Conservation (phyloP, 2,797 vertebrate genomes). For the Bryconaethiops microstoma region DNA sequence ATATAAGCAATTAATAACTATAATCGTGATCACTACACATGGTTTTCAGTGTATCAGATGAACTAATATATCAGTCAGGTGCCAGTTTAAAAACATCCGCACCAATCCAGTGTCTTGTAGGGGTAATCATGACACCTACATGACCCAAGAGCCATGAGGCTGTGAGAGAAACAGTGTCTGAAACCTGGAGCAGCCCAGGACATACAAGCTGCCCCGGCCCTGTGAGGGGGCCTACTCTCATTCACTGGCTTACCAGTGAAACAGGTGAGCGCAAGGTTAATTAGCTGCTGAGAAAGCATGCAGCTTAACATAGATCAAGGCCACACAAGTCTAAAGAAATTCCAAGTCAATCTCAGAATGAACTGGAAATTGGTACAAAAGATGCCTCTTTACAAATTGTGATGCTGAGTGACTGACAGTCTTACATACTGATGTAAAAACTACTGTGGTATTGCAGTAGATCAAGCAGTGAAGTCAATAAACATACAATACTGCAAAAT, state of each 20-base stretch:
- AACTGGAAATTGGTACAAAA: not conserved
- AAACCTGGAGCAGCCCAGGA: not conserved
- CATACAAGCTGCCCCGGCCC: not conserved
- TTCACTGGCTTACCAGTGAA: constrained; percentile 10
- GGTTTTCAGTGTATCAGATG: not conserved
- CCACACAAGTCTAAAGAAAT: not conserved
- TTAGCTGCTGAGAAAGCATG: not conserved
- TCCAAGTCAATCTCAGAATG: not conserved
- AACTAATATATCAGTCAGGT: not conserved
- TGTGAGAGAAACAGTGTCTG: not conserved
- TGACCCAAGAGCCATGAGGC: not conserved
- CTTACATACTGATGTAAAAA: not conserved
- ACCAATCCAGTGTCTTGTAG: not conserved
- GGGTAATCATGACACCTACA: not conserved
- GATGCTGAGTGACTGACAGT: not conserved
- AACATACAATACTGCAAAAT: not conserved
- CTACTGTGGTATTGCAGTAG: no score
- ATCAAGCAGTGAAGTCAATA: not conserved
- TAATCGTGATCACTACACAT: no score
- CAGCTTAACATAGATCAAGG: not conserved
- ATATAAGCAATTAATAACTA: no score
- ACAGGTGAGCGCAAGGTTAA: constrained; percentile 39
- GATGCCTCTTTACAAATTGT: not conserved
- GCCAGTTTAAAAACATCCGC: not conserved
- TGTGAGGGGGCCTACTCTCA: not conserved